These are phyloP conservation scores for Cottus gobio DNA, from an alignment of 2,113 vertebrate genomes.

Conservation along the genomic window DNA sequence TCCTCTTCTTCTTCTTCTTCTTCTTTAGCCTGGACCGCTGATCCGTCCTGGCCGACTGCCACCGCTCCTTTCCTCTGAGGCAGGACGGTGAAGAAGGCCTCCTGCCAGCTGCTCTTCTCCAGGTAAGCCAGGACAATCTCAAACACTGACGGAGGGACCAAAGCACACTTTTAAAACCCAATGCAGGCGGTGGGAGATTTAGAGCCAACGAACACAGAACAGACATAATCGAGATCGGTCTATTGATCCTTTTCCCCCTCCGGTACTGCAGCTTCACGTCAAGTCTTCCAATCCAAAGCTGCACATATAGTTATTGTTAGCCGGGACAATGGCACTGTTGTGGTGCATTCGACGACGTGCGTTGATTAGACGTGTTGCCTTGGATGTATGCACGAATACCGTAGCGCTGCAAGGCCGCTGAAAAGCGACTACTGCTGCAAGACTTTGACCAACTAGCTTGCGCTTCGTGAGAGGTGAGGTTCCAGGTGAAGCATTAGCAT, in stretches of 20 bases:
- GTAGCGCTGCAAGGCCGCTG: neutral
- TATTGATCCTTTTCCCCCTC: no score
- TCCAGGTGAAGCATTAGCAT: neutral
- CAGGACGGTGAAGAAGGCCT: conserved; percentile 94
- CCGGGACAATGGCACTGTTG: no score
- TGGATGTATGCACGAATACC: neutral
- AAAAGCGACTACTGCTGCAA: neutral
- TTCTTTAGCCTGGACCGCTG: neutral
- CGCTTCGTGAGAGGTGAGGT: neutral
- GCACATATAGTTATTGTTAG: no score
- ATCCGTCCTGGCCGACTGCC: conserved; percentile 78
- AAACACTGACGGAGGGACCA: conserved; percentile 86
- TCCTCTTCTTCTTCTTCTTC: conserved; percentile 61
- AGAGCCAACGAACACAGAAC: neutral
- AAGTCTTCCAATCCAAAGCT: no score
- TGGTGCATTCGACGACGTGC: no score
- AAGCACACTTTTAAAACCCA: neutral
- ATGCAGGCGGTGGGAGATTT: no score
- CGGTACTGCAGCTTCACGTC: no score
- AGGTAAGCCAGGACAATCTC: conserved; percentile 95
- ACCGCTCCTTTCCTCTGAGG: conserved; percentile 94
- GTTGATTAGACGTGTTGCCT: no score
- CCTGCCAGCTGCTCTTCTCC: conserved; percentile 92
- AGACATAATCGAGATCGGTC: neutral
- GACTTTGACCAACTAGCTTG: neutral